These are phyloP conservation scores for Boloria euphrosyne DNA, from an alignment of 2,888 invertebrate species.

Conservation along the genomic window DNA sequence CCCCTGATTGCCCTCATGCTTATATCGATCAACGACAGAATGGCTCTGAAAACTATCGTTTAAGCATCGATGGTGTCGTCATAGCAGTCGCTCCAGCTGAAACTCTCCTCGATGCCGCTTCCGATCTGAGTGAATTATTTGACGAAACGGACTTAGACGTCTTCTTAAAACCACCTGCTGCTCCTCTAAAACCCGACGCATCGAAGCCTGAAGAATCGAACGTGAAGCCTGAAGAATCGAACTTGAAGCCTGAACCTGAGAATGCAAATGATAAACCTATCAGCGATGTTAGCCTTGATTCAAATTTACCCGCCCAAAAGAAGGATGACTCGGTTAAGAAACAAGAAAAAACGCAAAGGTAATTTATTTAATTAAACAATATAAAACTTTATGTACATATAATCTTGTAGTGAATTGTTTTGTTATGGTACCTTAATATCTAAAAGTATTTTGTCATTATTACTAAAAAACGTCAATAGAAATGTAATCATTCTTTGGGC, in stretches of 20 bases:
- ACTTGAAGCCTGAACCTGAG: constrained; percentile 42
- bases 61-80: constrained; percentile 87
- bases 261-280: constrained; percentile 48
- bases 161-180: constrained; percentile 30
- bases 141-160: constrained; percentile 46
- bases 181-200: constrained; percentile 34
- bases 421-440: background rate
- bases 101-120: constrained; percentile 80
- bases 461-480: background rate
- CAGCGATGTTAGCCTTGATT: constrained; percentile 57
- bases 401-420: background rate
- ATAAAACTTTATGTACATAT: background rate
- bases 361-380: constrained; percentile 25
- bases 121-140: constrained; percentile 67
- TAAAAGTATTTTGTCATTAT: background rate
- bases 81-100: constrained; percentile 85
- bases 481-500: too few species aligned
- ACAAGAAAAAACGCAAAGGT: constrained; percentile 73
- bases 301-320: constrained; percentile 52
- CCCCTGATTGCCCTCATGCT: constrained; percentile 51
- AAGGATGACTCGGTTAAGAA: constrained; percentile 60
- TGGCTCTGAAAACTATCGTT: constrained; percentile 87
- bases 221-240: constrained; percentile 30
- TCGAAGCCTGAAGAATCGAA: constrained; percentile 40
- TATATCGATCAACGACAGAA: constrained; percentile 88